Evolutionary conservation across 2,797 vertebrate genomes (phyloP).

Genomic region (Sphenodon punctatus): DNA sequence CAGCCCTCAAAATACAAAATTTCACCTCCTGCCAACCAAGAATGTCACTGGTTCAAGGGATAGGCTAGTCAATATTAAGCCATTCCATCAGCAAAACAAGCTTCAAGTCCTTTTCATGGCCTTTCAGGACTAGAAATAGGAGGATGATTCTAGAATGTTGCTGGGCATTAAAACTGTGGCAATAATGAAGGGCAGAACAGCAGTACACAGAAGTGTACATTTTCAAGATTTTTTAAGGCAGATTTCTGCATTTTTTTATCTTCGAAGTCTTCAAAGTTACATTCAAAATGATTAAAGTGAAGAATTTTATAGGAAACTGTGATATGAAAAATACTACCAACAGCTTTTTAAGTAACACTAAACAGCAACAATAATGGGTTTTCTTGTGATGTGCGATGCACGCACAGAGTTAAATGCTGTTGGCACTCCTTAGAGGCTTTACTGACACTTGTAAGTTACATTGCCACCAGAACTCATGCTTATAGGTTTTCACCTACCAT

Average conservation of each 20-base stretch:
- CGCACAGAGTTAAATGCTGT: background rate
- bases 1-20: background rate
- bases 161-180: background rate
- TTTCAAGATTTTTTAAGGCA: background rate
- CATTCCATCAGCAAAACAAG: too few species aligned
- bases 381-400: background rate
- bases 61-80: background rate
- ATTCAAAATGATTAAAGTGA: background rate
- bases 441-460: background rate
- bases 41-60: background rate
- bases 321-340: background rate
- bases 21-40: background rate
- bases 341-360: background rate
- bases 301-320: background rate
- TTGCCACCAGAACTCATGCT: background rate
- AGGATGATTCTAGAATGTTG: background rate
- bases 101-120: background rate
- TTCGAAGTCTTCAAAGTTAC: background rate
- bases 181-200: too few species aligned
- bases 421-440: background rate
- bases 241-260: accelerated
- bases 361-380: background rate
- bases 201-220: background rate
- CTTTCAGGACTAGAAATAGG: background rate
- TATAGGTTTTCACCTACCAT: background rate